Conservation (phyloP, 2,888 invertebrate species). For the Ophonus ardosiacus region DNA sequence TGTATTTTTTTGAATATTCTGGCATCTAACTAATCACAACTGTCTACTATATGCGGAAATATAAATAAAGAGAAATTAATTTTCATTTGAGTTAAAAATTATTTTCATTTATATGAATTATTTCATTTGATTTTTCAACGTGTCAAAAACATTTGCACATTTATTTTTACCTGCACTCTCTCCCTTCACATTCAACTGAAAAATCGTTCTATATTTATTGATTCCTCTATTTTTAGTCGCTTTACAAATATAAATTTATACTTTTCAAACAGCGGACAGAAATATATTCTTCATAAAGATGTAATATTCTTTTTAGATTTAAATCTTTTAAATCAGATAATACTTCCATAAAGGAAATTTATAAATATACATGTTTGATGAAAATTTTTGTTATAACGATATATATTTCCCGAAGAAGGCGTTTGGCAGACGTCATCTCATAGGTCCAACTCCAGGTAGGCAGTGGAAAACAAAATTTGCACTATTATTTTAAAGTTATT, state of each 20-base stretch:
- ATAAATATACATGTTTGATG: no score
- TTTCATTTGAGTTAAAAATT: slow-evolving; percentile 16
- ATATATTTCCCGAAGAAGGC: no score
- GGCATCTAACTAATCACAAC: not conserved
- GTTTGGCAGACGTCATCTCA: no score
- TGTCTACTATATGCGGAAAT: not conserved
- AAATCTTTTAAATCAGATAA: no score
- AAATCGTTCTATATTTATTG: slow-evolving; percentile 24
- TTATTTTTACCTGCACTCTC: slow-evolving; percentile 10
- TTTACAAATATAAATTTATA: not conserved
- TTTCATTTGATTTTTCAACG: slow-evolving; percentile 35
- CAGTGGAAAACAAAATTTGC: no score
- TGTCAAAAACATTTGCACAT: slow-evolving; percentile 29
- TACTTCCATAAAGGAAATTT: no score
- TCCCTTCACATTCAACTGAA: slow-evolving; percentile 32
- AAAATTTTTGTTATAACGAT: no score
- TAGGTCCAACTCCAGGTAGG: no score
- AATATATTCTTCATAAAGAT: not conserved
- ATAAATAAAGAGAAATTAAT: slow-evolving; percentile 11
- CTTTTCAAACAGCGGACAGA: not conserved
- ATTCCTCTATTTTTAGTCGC: slow-evolving; percentile 17
- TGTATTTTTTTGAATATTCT: not conserved
- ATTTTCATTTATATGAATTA: slow-evolving; percentile 36
- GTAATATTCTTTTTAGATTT: no score
- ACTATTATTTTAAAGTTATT: no score